Conservation (phyloP, 2,888 invertebrate species). For the Oligia fasciuncula region DNA sequence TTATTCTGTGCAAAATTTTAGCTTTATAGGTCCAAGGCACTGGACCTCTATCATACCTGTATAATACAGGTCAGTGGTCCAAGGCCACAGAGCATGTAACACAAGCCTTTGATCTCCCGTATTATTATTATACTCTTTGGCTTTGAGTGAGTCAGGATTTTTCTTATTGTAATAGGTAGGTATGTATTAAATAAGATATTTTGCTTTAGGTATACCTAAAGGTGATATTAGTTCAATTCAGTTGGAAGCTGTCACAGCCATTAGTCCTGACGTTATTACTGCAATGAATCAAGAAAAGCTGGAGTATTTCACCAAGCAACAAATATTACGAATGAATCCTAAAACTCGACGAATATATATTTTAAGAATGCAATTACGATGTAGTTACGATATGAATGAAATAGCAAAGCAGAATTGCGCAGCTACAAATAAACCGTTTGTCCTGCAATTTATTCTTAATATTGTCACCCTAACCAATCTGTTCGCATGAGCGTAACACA, state of each 20-base stretch:
- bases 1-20: background rate
- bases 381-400: conserved; percentile 80
- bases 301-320: conserved; percentile 82
- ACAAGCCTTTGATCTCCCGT: no score
- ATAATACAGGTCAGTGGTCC: background rate
- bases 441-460: conserved; percentile 37
- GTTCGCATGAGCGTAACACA: conserved; percentile 2
- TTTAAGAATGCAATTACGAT: conserved; percentile 80
- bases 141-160: background rate
- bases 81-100: no score
- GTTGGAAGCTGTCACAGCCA: conserved; percentile 82
- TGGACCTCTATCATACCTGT: no score
- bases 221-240: conserved; percentile 81
- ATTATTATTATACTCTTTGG: no score
- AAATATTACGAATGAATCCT: conserved; percentile 81
- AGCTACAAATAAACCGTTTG: conserved; percentile 1
- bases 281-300: conserved; percentile 79
- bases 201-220: conserved; percentile 77
- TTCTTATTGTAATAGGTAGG: background rate
- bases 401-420: conserved; percentile 68
- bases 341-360: conserved; percentile 81
- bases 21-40: background rate
- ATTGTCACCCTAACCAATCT: conserved; percentile 50
- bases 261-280: conserved; percentile 78
- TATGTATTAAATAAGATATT: background rate